Base-by-base conservation (phyloP, 2,888 invertebrate genomes). In the Sinotaia quadrata region DNA sequence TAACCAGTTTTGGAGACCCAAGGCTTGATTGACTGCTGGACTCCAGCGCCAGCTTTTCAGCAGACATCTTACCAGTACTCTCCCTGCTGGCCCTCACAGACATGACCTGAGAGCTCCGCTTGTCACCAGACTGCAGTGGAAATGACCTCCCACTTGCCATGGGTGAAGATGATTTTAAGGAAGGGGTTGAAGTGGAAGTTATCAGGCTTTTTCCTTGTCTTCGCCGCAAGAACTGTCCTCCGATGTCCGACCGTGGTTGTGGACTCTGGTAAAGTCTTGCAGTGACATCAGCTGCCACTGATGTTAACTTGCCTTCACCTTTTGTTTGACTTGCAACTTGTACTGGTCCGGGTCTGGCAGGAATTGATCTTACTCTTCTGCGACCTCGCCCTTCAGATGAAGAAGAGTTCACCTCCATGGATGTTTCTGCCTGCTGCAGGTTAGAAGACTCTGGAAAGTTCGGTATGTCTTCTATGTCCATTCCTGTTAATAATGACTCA, bases 221-320 rank as follows among this genome's bases (percentile, higher is more conserved):
- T 37, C 69, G 58, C 62, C 56, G 67, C 54, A 73, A 49, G 15
- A 49, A 67, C 12, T 61, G 66, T 21, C 68, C 69, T 21, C 57
- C 29, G 2, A 70, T 56, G n/a, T 68, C 71, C 15, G 60, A 47
- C 34, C 78, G 75, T 10, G 81, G 78, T 31, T 73, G 68, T 27
- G 75, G 76, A 31, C 78, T 71, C 71, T 75, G 67, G 63, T 83
- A 83, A 33, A 83, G 73, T 36, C 83, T 68, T 51, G 77, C 75
- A 2, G 81, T 83, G 1, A 83, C 81, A 62, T 75, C 71, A 29
- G 68, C 71, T 24, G 75, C 75, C 4, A 65, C 59, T 18, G 52
- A 34, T 10, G 71, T 65, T 27, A 75, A 37, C 37, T 59, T 67
- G 10, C 58, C 21, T 44, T 69, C 72, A 74, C 15, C 78, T 74